Percentiles rank a stretch among this genome's conserved stretches.
Evolutionary conservation across 1,140 invertebrate species (phyloP).

Genomic region (Drosophila melanica): DNA sequence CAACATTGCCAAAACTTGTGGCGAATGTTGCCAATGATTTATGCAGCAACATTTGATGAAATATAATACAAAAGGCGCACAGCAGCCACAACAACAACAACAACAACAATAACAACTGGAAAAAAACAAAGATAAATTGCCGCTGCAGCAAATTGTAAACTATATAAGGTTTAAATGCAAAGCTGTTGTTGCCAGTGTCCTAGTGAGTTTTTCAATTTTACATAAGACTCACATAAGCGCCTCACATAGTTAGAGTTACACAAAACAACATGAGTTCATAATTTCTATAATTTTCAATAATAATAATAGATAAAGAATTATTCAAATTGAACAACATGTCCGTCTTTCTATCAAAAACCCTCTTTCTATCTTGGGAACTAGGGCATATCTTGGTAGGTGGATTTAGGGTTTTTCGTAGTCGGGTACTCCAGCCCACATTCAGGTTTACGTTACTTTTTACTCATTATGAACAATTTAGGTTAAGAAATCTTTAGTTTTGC

Average conservation of each 20-base stretch:
- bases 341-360: too few relatives aligned
- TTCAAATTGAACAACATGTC: too few relatives aligned
- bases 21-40: conserved; percentile 68
- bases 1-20: conserved; percentile 61
- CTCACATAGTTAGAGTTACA: too few relatives aligned
- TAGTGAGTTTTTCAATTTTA: conserved; percentile 40
- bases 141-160: conserved; percentile 73
- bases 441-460: background rate
- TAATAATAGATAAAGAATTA: too few relatives aligned
- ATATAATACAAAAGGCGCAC: conserved; percentile 79
- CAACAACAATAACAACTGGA: conserved; percentile 23
- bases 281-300: too few relatives aligned
- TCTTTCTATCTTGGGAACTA: too few relatives aligned
- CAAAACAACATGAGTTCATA: too few relatives aligned
- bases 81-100: conserved; percentile 41
- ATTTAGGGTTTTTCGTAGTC: too few relatives aligned
- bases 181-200: conserved; percentile 28
- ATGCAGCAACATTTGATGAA: conserved; percentile 80
- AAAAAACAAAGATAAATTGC: conserved; percentile 74
- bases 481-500: too few relatives aligned
- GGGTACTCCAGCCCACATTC: background rate
- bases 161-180: conserved; percentile 77
- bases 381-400: too few relatives aligned
- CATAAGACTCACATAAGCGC: conserved; percentile 47
- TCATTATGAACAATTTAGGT: too few relatives aligned